Percentiles rank a stretch among this genome's conserved stretches.
Evolutionary conservation across 2,888 invertebrate species (phyloP).

Genomic region (Hemicrepidius hirtus): DNA sequence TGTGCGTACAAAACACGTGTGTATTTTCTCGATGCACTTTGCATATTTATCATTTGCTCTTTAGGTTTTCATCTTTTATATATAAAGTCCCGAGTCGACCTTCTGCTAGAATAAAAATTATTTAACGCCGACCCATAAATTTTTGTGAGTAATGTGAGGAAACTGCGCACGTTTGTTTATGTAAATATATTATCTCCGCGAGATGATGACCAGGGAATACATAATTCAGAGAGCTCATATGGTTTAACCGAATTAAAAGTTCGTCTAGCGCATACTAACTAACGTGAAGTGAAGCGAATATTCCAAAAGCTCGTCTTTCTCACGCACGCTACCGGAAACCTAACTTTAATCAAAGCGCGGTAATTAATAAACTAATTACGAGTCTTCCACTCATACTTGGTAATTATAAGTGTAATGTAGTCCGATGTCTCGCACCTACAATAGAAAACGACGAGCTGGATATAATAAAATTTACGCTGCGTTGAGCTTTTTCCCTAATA

Average conservation of each 20-base stretch:
- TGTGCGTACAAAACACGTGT: neutral
- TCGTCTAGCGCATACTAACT: constrained; percentile 55
- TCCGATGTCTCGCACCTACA: constrained; percentile 42
- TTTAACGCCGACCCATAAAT: constrained; percentile 41
- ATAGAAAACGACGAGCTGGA: constrained; percentile 28
- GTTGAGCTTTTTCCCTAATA: constrained; percentile 30
- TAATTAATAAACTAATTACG: constrained; percentile 46
- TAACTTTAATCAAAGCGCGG: constrained; percentile 46
- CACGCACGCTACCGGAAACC: constrained; percentile 40
- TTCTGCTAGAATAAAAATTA: constrained; percentile 35
- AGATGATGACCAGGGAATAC: constrained; percentile 60
- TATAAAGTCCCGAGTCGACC: constrained; percentile 28
- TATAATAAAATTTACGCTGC: constrained; percentile 41
- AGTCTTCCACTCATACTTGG: constrained; percentile 37
- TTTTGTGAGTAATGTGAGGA: constrained; percentile 41
- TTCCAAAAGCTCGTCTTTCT: constrained; percentile 38
- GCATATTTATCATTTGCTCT: constrained; percentile 35
- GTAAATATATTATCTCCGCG: constrained; percentile 60
- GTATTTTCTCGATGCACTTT: constrained; percentile 6
- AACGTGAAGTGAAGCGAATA: constrained; percentile 53
- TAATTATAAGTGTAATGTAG: constrained; percentile 41
- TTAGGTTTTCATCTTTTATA: constrained; percentile 26
- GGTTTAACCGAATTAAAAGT: constrained; percentile 60
- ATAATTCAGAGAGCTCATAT: constrained; percentile 61
- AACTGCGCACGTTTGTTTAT: constrained; percentile 61